Evolutionary conservation across 1,140 invertebrate species (phyloP).

Genomic region (Pentalonia nigronervosa): DNA sequence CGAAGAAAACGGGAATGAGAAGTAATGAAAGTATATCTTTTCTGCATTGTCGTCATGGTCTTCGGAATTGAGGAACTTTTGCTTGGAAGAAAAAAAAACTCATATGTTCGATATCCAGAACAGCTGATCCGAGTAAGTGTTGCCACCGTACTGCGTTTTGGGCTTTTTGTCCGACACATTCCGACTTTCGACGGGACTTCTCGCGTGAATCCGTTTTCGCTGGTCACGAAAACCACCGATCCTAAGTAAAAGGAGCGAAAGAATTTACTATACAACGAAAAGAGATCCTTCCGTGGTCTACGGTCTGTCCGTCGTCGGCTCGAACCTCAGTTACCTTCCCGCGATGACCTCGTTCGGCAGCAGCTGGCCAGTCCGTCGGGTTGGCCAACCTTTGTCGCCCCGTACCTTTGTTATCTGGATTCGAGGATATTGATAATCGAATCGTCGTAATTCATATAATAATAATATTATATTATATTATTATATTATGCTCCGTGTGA

Average conservation of each 20-base stretch:
- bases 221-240: no score
- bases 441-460: constrained; percentile 13
- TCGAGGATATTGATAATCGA: constrained; percentile 40
- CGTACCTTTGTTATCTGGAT: constrained; percentile 36
- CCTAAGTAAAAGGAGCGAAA: no score
- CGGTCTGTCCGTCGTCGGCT: neutral
- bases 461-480: neutral
- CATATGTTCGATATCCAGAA: constrained; percentile 24
- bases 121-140: neutral
- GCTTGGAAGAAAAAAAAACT: neutral
- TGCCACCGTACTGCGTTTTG: neutral
- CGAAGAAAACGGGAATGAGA: no score
- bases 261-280: no score
- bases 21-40: no score
- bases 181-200: neutral
- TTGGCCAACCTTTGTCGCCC: constrained; percentile 13
- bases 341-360: neutral
- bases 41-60: no score
- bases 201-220: neutral
- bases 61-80: neutral
- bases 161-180: neutral
- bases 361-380: neutral
- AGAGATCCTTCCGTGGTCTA: no score
- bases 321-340: neutral
- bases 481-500: neutral